Percentiles rank a stretch among this genome's conserved stretches.
Conservation (phyloP, 2,797 vertebrate species). For the Pseudomugil tenellus region DNA sequence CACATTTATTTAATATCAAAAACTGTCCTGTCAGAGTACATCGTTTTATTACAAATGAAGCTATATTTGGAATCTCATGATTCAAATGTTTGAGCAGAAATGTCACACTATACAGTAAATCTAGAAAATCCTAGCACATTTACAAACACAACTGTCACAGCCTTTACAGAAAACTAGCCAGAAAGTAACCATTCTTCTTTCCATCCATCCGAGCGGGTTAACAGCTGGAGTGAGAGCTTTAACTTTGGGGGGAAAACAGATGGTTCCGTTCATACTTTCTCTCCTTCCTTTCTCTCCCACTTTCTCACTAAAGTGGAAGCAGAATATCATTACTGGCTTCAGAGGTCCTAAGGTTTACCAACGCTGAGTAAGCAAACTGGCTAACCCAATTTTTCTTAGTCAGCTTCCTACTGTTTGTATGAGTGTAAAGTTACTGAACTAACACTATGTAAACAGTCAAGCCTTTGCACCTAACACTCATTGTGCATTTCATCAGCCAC, state of each 20-base stretch:
- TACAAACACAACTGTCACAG: slow-evolving; percentile 9
- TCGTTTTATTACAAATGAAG: not conserved
- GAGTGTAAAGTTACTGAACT: slow-evolving; percentile 47
- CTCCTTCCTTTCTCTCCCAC: slow-evolving; percentile 8
- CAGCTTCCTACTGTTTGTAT: slow-evolving; percentile 30
- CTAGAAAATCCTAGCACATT: slow-evolving; percentile 27
- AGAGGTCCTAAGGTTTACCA: slow-evolving; percentile 48
- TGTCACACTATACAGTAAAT: slow-evolving; percentile 15
- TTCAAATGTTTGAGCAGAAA: slow-evolving; percentile 1
- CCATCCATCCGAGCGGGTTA: slow-evolving; percentile 39
- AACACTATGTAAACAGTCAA: slow-evolving; percentile 26
- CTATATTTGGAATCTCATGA: not conserved
- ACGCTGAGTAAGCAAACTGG: slow-evolving; percentile 54
- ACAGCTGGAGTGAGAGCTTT: slow-evolving; percentile 50
- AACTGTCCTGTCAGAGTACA: not conserved
- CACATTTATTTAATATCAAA: not conserved
- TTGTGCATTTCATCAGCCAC: slow-evolving; percentile 39
- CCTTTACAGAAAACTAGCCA: slow-evolving; percentile 27
- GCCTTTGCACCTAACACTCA: slow-evolving; percentile 29
- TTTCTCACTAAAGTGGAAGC: slow-evolving; percentile 28
- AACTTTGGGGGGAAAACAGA: slow-evolving; percentile 63
- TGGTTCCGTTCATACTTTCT: slow-evolving; percentile 43
- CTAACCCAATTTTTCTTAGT: slow-evolving; percentile 33
- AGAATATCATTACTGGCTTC: slow-evolving; percentile 46
- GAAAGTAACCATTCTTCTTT: slow-evolving; percentile 4